Evolutionary conservation across 2,113 vertebrate species (phyloP).

Genomic region (Carollia perspicillata): DNA sequence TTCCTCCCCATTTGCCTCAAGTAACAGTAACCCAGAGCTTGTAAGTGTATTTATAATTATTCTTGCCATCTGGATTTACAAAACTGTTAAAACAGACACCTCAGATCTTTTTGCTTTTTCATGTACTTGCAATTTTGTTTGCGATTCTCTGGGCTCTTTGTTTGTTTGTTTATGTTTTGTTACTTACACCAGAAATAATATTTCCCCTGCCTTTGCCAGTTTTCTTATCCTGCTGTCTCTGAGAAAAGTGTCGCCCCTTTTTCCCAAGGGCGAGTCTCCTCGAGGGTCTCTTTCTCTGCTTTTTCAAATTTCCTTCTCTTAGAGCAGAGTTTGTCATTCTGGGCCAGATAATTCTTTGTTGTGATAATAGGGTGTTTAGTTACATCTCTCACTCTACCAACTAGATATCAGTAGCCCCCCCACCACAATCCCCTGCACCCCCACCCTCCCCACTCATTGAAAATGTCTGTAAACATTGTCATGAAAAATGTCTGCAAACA

Average conservation of each 20-base stretch:
- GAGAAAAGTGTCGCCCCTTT: neutral
- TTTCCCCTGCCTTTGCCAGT: neutral
- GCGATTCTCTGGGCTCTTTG: neutral
- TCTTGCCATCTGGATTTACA: conserved; percentile 9
- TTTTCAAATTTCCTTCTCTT: neutral
- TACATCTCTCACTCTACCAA: neutral
- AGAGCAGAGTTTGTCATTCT: neutral
- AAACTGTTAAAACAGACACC: neutral
- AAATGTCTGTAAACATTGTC: neutral
- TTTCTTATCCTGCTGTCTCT: neutral
- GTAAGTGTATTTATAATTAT: conserved; percentile 69
- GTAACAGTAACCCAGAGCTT: neutral
- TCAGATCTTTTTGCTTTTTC: neutral
- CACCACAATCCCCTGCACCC: rapidly evolving
- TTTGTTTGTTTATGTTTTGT: neutral
- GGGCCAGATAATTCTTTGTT: neutral
- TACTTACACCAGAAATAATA: neutral
- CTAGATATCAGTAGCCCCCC: neutral
- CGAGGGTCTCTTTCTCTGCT: neutral
- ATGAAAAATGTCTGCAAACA: neutral
- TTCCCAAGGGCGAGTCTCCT: neutral
- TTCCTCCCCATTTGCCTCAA: conserved; percentile 74
- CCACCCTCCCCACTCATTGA: rapidly evolving
- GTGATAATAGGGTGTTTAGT: neutral
- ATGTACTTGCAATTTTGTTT: neutral